A percentile compares a stretch with the other conserved stretches of the same genome.
phyloP scores from a whole-genome alignment of 2,113 vertebrate genomes.

The Gavia stellata region DNA sequence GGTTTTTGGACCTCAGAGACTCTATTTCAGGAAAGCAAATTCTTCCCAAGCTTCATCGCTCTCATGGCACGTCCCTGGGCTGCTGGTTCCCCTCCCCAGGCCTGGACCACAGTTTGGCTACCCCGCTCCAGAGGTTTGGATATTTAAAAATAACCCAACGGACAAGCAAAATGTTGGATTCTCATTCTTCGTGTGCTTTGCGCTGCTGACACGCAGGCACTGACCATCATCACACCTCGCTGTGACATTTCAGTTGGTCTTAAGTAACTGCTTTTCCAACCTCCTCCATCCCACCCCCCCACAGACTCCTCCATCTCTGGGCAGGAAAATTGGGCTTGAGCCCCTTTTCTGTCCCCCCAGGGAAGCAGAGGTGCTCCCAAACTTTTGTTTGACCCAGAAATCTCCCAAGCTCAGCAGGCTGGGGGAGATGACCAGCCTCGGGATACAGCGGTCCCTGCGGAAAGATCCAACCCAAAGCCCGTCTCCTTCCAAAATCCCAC shows the following conservation, averaged over 20 bases:
- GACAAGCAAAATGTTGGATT: neutral
- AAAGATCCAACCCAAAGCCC: neutral
- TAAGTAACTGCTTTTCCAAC: neutral
- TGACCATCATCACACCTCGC: neutral
- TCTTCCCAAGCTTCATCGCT: neutral
- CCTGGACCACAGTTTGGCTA: accelerated
- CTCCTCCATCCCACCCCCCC: neutral
- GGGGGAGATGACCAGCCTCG: neutral
- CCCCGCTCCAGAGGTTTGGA: neutral
- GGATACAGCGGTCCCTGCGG: neutral
- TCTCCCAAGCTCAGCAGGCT: neutral
- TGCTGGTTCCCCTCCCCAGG: neutral
- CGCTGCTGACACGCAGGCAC: neutral
- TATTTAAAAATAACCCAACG: neutral
- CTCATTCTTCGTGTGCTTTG: neutral
- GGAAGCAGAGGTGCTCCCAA: neutral
- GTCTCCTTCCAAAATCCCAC: neutral
- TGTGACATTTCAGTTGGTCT: neutral
- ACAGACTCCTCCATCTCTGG: neutral
- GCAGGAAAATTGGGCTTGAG: neutral
- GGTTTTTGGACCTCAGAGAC: neutral
- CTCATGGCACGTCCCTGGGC: neutral
- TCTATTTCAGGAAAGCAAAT: neutral
- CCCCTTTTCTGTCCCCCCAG: neutral
- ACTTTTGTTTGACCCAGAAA: neutral